A percentile compares a stretch with the other conserved stretches of the same genome.
phyloP scores from a whole-genome alignment of 35 echinoderm and acorn worm genomes.

The Anneissia japonica region DNA sequence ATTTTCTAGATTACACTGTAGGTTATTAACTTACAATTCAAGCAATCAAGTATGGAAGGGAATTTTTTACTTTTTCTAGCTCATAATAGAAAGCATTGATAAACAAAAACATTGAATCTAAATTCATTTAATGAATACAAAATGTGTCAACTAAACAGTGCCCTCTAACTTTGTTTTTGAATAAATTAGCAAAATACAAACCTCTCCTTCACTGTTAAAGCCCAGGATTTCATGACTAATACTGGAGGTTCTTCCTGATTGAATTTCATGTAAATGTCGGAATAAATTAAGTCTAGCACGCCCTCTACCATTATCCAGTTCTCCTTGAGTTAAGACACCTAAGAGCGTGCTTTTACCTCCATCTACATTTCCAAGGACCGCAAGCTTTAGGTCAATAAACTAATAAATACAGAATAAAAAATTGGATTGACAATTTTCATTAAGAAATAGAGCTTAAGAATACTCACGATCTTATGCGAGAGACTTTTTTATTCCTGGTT shows the following conservation, averaged over 20 bases:
- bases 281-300: constrained; percentile 92
- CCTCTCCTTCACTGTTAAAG: constrained; percentile 89
- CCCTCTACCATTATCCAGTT: constrained; percentile 84
- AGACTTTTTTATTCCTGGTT: too few relatives aligned
- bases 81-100: too few relatives aligned
- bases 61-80: too few relatives aligned
- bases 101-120: too few relatives aligned
- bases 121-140: too few relatives aligned
- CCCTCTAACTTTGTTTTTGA: too few relatives aligned
- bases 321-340: constrained; percentile 88
- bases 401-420: constrained; percentile 9
- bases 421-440: background rate
- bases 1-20: too few relatives aligned
- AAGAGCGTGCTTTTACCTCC: constrained; percentile 88
- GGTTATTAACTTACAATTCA: too few relatives aligned
- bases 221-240: constrained; percentile 96
- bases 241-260: constrained; percentile 91
- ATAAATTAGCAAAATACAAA: background rate
- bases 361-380: constrained; percentile 93
- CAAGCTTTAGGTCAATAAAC: constrained; percentile 90
- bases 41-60: too few relatives aligned
- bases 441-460: too few relatives aligned
- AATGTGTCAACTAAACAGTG: too few relatives aligned
- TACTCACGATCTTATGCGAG: too few relatives aligned
- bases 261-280: constrained; percentile 93